These are phyloP conservation scores for Drosophila tanythrix DNA, from an alignment of 2,888 invertebrate genomes.

Conservation along the genomic window DNA sequence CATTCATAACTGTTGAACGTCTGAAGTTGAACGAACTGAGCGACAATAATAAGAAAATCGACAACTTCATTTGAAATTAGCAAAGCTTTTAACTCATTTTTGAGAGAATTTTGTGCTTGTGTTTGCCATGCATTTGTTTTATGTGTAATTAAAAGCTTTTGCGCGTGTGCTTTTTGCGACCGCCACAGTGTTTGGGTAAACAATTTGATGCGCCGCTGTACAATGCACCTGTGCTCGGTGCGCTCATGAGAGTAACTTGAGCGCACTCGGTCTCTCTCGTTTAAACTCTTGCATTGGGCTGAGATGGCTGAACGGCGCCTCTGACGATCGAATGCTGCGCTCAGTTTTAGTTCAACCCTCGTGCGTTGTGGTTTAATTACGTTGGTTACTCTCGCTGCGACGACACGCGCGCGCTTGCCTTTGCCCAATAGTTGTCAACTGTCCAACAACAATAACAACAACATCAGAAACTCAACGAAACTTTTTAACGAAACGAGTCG, in stretches of 20 bases:
- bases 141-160: conserved; percentile 39
- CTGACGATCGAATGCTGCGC: conserved; percentile 31
- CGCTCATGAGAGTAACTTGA: conserved; percentile 14
- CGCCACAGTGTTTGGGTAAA: conserved; percentile 39
- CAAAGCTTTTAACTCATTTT: conserved; percentile 23
- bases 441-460: conserved; percentile 44
- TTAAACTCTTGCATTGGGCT: conserved; percentile 28
- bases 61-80: conserved; percentile 33
- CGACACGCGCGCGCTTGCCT: conserved; percentile 32
- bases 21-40: conserved; percentile 53
- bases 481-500: conserved; percentile 73
- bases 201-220: conserved; percentile 26
- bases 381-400: conserved; percentile 24
- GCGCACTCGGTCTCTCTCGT: conserved; percentile 5
- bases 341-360: conserved; percentile 78
- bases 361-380: conserved; percentile 69
- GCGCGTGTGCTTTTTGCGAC: conserved; percentile 25
- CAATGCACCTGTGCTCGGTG: conserved; percentile 44
- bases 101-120: neutral
- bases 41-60: neutral
- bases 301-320: conserved; percentile 33
- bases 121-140: neutral
- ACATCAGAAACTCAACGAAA: conserved; percentile 37
- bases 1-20: conserved; percentile 33
- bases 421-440: conserved; percentile 76